Percentiles rank a stretch among this genome's conserved stretches.
Conservation (phyloP, 2,888 invertebrate genomes). For the Tethea ocularis region DNA sequence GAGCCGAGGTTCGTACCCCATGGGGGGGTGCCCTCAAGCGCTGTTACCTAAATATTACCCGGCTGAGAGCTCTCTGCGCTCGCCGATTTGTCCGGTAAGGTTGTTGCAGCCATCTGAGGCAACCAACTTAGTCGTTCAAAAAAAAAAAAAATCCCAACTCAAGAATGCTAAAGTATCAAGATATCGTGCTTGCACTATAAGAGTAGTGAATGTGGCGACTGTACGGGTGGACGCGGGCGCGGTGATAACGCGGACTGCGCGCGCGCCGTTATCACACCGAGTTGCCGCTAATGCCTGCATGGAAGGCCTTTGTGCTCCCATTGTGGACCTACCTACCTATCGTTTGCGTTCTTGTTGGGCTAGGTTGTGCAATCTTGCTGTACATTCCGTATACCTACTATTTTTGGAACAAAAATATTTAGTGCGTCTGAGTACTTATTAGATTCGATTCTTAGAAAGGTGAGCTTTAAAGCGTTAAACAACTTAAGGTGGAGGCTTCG, state of each 20-base stretch:
- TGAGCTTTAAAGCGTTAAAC: too few species aligned
- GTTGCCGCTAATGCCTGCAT: slow-evolving; percentile 42
- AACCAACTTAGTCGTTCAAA: too few species aligned
- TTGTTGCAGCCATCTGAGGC: too few species aligned
- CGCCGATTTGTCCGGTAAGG: too few species aligned
- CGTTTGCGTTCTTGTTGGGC: neutral
- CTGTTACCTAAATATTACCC: too few species aligned
- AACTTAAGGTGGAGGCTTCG: too few species aligned
- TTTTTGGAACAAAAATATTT: neutral
- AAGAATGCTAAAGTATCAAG: slow-evolving; percentile 42
- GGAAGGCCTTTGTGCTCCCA: slow-evolving; percentile 43
- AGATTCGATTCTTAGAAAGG: too few species aligned
- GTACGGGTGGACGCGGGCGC: slow-evolving; percentile 71
- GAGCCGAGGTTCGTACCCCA: too few species aligned
- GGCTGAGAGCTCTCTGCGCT: too few species aligned
- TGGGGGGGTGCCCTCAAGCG: too few species aligned
- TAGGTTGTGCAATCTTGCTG: slow-evolving; percentile 4
- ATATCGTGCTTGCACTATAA: slow-evolving; percentile 28
- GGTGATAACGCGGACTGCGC: slow-evolving; percentile 67
- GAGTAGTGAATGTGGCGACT: slow-evolving; percentile 74
- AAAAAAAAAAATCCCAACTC: neutral
- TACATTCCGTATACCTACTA: neutral
- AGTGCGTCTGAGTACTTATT: neutral
- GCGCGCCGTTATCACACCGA: slow-evolving; percentile 67
- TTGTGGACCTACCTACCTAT: slow-evolving; percentile 14